A percentile compares a stretch with the other conserved stretches of the same genome.
These are phyloP conservation scores for Chiloscyllium punctatum DNA, from an alignment of 2,797 vertebrate species.

Conservation along the genomic window DNA sequence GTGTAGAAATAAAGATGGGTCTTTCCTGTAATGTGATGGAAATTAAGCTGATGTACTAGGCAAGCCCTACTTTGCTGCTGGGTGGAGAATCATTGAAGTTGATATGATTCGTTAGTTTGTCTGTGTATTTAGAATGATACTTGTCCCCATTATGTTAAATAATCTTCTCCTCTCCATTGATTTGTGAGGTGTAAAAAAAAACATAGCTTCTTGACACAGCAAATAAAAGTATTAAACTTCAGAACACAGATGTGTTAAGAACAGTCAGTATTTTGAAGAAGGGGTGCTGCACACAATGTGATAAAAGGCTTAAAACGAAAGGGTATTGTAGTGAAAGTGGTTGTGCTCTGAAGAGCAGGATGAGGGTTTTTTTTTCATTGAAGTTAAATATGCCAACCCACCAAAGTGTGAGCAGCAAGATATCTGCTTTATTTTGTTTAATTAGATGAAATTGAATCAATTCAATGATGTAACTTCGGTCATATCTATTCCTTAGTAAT, in stretches of 20 bases:
- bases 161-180: background rate
- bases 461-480: background rate
- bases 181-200: background rate
- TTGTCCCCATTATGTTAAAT: background rate
- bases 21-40: background rate
- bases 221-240: background rate
- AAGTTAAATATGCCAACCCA: background rate
- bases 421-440: background rate
- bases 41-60: background rate
- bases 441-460: background rate
- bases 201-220: background rate
- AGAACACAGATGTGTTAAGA: background rate
- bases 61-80: background rate
- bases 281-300: background rate
- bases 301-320: background rate
- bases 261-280: background rate
- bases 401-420: background rate
- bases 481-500: background rate
- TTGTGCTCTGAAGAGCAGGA: background rate
- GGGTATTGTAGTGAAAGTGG: background rate
- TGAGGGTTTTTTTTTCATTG: background rate
- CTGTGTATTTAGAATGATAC: background rate
- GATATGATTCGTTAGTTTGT: background rate
- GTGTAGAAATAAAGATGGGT: background rate
- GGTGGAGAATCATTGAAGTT: background rate